Conservation (phyloP, 1,140 invertebrate species). For the Ridgeia piscesae region DNA sequence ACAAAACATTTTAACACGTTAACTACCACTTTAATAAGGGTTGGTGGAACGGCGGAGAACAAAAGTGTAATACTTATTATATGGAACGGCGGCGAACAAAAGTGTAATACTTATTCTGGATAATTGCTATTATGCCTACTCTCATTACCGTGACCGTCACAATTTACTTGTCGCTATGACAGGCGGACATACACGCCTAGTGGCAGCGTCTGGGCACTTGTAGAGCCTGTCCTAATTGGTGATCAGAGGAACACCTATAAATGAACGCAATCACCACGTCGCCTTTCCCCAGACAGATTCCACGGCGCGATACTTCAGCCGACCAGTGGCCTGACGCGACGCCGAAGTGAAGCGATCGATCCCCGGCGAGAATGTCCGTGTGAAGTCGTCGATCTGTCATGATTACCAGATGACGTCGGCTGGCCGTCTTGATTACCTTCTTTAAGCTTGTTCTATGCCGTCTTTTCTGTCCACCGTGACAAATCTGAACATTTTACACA, state of each 20-base stretch:
- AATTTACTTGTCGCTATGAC: background rate
- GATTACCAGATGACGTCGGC: background rate
- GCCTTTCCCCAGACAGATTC: background rate
- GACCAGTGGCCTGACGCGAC: background rate
- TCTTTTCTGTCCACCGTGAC: background rate
- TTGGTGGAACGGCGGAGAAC: too few relatives aligned
- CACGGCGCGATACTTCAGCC: background rate
- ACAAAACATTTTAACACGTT: too few relatives aligned
- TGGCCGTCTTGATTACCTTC: background rate
- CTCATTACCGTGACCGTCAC: too few relatives aligned
- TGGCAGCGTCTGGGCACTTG: background rate
- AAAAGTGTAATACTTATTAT: too few relatives aligned
- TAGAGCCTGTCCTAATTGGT: background rate
- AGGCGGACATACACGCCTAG: background rate
- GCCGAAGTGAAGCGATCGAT: background rate
- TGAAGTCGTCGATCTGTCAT: background rate
- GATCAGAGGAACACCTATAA: background rate
- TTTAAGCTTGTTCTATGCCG: background rate
- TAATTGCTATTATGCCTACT: too few relatives aligned
- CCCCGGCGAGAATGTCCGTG: background rate
- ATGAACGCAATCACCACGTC: background rate
- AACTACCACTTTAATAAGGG: too few relatives aligned
- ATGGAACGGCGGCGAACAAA: too few relatives aligned
- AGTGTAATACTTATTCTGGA: too few relatives aligned
- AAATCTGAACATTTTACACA: too few relatives aligned